Base-by-base conservation (phyloP, 2,797 vertebrate species). In the Gymnocypris eckloni region DNA sequence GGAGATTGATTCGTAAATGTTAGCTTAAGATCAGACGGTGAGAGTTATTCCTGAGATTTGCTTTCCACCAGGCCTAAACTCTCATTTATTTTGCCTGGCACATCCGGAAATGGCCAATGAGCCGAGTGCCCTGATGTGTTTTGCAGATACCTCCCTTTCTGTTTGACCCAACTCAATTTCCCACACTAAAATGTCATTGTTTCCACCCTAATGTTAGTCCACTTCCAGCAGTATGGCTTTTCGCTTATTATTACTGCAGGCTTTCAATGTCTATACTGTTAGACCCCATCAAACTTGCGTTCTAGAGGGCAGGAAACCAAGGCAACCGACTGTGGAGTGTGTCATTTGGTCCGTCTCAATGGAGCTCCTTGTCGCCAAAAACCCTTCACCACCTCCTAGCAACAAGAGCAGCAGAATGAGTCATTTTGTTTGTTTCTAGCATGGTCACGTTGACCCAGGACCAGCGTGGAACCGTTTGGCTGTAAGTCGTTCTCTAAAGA, bases 101-200 rank as follows among this genome's bases (percentile, higher is more conserved):
- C 61, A 52, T 81, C 28, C 67, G 59, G 66, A 85, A 87, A 83
- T 75, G 67, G 67, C 41, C 48, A n/a, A 20, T 72, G 39, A 52
- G 84, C 41, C n/a, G 52, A 78, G 64, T 73, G 69, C 15, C 64
- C 66, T 85, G 82, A 88, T 90, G 48, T 0, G 9, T 90, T 90
- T 87, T 22, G 22, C 87, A 88, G 87, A 78, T 84, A 59, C 66
- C 12, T 12, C 54, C 43, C 20, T 56, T 69, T 86, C 79, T 73
- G 33, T 84, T 59, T 84, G 78, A 86, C 85, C 79, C 52, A 39
- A 84, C 52, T 73, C 59, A 25, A 25, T 75, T 90, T 87, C 79
- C 81, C 81, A 86, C 81, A 84, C 81, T 85, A 79, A 85, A 86
- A 83, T 82, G 81, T 87, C 86, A 88, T 88, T 86, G 84, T 90